Base-by-base conservation (phyloP, 2,113 vertebrate genomes). In the Coptodon rendalli region DNA sequence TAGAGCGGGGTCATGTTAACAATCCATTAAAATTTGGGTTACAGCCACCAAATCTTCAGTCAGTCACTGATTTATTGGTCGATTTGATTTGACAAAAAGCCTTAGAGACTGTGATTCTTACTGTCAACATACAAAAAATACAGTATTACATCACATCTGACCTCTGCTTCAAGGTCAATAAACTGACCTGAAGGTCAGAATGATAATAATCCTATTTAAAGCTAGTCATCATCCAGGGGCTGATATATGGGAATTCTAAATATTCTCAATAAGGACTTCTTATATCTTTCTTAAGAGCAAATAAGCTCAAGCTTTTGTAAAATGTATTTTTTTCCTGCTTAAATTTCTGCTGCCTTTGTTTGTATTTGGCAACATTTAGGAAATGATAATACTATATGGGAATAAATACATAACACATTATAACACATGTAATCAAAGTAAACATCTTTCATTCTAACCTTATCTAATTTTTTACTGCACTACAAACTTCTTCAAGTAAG, bases 241-340 rank as follows among this genome's bases (percentile, higher is more conserved):
- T 63, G 19, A 19, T 66, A 66, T 36, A 10, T 66, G 31, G 17
- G 2, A 36, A 66, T 66, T 66, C 31, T 66, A 66, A 1, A 36
- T 12, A 63, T 36, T 66, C 31, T n/a, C 17, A n/a, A 12, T 63
- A 63, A n/a, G 17, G 17, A 63, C 9, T 6, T 63, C 31, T 36
- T 36, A 63, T 63, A 17, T 63, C 17, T 63, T 63, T 4, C 3
- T 11, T 63, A 36, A 1, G 59, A 63, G 31, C 16, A 63, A 63
- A 63, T 63, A 63, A 63, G 31, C 11, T 63, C 29, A 63, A 63
- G 29, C 29, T 63, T 63, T 63, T 63, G 59, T 63, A 63, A 63
- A 63, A 19, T 63, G 3, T 63, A 10, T 63, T 63, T 63, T 63
- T 34, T 17, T n/a, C n/a, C 34, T 63, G 59, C 16, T 63, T 36